These are phyloP conservation scores for Zootoca vivipara DNA, from an alignment of 2,113 vertebrate genomes.

Conservation along the genomic window DNA sequence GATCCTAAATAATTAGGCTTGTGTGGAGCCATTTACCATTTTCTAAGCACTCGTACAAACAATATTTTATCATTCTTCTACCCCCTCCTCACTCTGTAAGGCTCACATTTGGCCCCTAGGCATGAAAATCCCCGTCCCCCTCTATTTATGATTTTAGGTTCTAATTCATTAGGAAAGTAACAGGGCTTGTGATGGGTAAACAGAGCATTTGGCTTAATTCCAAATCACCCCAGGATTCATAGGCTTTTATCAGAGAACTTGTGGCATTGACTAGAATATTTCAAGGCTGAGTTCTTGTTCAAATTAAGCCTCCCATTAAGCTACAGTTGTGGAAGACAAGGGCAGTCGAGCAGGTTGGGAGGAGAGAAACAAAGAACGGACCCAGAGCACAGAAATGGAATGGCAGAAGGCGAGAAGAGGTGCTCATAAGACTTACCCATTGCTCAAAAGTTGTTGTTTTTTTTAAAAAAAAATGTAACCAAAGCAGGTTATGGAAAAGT, in stretches of 20 bases:
- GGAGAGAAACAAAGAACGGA: neutral
- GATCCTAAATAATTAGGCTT: too few species aligned
- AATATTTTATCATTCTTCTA: too few species aligned
- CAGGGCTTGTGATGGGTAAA: too few species aligned
- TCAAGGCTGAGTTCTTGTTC: neutral
- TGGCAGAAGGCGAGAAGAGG: neutral
- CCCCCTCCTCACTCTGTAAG: neutral
- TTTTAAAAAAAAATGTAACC: neutral
- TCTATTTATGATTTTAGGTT: too few species aligned
- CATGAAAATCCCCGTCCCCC: too few species aligned
- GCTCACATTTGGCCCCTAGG: too few species aligned
- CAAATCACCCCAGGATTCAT: neutral
- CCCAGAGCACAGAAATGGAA: neutral
- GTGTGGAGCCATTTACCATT: too few species aligned
- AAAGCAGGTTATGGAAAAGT: neutral
- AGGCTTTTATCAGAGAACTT: neutral
- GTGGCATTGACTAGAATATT: neutral
- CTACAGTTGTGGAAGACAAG: neutral
- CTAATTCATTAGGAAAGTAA: too few species aligned
- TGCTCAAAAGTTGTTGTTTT: neutral
- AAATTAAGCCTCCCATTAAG: neutral
- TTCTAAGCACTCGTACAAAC: too few species aligned
- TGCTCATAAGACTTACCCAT: accelerated
- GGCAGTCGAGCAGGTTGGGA: neutral
- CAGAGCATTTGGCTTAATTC: neutral